Conservation (phyloP, 2,888 invertebrate genomes). For the Agrotis exclamationis region DNA sequence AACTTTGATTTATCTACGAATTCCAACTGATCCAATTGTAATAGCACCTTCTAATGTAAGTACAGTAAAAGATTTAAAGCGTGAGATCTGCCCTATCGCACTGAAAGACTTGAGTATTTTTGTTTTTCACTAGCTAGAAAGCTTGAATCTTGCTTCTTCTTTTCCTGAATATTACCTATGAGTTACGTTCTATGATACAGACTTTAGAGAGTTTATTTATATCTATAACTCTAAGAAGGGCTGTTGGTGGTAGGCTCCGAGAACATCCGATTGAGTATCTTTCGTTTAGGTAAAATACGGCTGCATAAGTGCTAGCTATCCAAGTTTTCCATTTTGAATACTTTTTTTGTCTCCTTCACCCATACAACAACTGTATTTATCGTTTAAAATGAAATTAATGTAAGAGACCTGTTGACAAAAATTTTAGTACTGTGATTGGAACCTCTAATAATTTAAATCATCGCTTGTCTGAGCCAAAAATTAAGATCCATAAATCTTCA, state of each 20-base stretch:
- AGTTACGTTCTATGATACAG: no score
- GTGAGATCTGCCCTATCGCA: neutral
- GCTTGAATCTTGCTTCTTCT: no score
- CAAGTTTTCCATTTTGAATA: neutral
- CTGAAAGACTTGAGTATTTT: no score
- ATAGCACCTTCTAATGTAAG: conserved; percentile 14
- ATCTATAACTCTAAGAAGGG: no score
- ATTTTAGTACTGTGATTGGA: neutral
- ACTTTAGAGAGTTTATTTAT: no score
- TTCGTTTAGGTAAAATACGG: no score
- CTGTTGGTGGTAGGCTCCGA: no score
- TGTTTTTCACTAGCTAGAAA: no score
- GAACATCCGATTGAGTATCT: no score
- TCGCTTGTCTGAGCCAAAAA: conserved; percentile 16
- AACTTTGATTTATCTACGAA: conserved; percentile 5
- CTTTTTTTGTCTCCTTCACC: neutral
- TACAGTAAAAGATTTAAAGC: no score
- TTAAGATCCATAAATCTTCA: conserved; percentile 36
- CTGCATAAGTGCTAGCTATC: neutral
- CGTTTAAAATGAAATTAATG: no score
- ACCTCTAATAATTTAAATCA: neutral
- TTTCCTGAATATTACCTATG: no score
- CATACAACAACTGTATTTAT: neutral
- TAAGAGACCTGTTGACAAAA: neutral
- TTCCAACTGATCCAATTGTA: conserved; percentile 9